Base-by-base conservation (phyloP, 2,888 invertebrate genomes). In the Resseliella maxima region DNA sequence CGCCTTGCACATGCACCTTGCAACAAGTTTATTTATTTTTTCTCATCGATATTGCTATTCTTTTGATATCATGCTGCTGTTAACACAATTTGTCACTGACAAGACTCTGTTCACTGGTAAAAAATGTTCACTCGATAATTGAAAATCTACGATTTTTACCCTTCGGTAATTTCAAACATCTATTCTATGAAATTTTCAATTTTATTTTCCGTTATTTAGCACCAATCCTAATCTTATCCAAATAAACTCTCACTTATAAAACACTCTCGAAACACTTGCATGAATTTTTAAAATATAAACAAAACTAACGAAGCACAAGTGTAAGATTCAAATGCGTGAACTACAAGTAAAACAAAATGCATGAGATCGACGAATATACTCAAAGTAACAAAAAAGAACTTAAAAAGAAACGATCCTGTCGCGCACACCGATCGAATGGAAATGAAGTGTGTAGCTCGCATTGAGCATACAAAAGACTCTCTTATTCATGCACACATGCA, bases 401-500 rank as follows among this genome's bases (percentile, higher is more conserved):
- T 1, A 38, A 83, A 10, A n/a, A 18, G 21, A 83, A 83, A 83
- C 83, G 83, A 83, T 83, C 83, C 83, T 83, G 83, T 38, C 83
- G 83, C 83, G 83, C 38, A 38, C 83, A 83, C 83, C 83, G 83
- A 83, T 83, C 83, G 83, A 83, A 83, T 83, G 83, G 83, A 83
- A 83, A 83, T 83, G 83, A 83, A 83, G 83, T 38, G 38, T 21
- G 38, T 38, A 38, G 83, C 83, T 83, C 83, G 83, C 83, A n/a
- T 24, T 72, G 72, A 72, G 72, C 72, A 72, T 72, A 72, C 72
- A 72, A 72, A 72, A 72, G 31, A 72, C 72, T 72, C 72, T 31
- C 31, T 12, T 18, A 59, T 72, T 31, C 72, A 31, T n/a, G n/a
- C 35, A 72, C 18, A 72, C 72, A 72, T 15, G 15, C 72, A 31